Conservation (phyloP, 1,140 invertebrate species). For the Gonioctena quinquepunctata region DNA sequence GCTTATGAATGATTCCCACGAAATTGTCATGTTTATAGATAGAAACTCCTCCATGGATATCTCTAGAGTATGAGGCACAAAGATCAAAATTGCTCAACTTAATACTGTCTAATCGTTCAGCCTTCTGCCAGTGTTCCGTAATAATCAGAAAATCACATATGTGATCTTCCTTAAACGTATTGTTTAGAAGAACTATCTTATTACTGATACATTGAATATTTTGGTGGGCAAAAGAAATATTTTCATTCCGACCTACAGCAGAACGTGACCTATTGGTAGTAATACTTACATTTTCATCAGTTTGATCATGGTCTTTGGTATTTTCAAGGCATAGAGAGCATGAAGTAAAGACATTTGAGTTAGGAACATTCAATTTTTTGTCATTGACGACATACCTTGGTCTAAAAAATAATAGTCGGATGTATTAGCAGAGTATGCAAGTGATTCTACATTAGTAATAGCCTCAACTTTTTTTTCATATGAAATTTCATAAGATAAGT, state of each 20-base stretch:
- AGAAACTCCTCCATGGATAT: neutral
- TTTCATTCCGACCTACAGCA: neutral
- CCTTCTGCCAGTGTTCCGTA: neutral
- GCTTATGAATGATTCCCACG: neutral
- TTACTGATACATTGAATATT: neutral
- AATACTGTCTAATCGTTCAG: neutral
- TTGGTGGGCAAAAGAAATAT: neutral
- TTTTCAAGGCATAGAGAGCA: too few species aligned
- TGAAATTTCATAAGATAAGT: too few species aligned
- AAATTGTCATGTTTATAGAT: too few species aligned
- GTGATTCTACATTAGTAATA: neutral
- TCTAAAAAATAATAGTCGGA: neutral
- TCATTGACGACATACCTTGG: too few species aligned
- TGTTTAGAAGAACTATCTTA: neutral
- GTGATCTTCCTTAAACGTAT: neutral
- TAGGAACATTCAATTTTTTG: too few species aligned
- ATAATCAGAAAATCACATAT: neutral
- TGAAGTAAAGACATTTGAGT: too few species aligned
- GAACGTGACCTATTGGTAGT: neutral
- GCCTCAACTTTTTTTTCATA: neutral
- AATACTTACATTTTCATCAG: neutral
- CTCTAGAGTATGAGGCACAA: neutral
- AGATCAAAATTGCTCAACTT: neutral
- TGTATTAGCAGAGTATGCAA: neutral
- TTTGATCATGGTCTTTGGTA: too few species aligned